A percentile compares a stretch with the other conserved stretches of the same genome.
phyloP scores from a whole-genome alignment of 2,797 vertebrate genomes.

The Synanceia verrucosa region DNA sequence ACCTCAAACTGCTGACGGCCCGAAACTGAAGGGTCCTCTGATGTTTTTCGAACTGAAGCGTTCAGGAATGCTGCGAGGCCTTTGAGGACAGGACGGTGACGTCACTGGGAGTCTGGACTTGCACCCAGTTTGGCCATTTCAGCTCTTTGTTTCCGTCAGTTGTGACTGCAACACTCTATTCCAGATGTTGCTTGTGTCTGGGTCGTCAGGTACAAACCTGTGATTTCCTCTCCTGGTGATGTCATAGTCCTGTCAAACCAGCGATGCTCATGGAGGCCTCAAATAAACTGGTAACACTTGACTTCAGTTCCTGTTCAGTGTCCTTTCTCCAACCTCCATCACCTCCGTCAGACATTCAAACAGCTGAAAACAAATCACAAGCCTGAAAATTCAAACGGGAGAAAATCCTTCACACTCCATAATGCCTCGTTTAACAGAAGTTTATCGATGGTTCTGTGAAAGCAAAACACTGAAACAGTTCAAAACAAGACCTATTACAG shows the following conservation, averaged over 20 bases:
- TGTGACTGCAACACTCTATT: not conserved
- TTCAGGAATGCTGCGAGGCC: constrained; percentile 24
- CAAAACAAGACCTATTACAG: not conserved
- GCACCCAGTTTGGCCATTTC: not conserved
- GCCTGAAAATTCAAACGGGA: not conserved
- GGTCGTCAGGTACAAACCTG: not conserved
- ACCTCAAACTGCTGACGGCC: constrained; percentile 32
- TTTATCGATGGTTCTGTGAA: not conserved
- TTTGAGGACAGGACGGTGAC: constrained; percentile 4
- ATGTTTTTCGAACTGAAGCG: constrained; percentile 4
- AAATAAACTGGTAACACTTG: constrained; percentile 60
- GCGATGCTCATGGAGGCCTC: constrained; percentile 19
- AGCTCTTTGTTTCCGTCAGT: no score
- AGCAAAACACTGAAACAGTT: constrained; percentile 40
- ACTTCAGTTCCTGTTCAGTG: constrained; percentile 47
- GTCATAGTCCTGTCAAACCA: constrained; percentile 20
- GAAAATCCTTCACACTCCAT: not conserved
- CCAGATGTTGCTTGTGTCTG: not conserved
- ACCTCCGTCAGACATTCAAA: constrained; percentile 32
- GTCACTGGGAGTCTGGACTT: not conserved
- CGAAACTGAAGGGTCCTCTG: not conserved
- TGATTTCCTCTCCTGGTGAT: not conserved
- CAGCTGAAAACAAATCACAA: constrained; percentile 8
- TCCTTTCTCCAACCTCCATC: constrained; percentile 28
- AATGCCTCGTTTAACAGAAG: not conserved